phyloP scores from a whole-genome alignment of 2,888 invertebrate genomes.

The Anoplius nigerrimus region DNA sequence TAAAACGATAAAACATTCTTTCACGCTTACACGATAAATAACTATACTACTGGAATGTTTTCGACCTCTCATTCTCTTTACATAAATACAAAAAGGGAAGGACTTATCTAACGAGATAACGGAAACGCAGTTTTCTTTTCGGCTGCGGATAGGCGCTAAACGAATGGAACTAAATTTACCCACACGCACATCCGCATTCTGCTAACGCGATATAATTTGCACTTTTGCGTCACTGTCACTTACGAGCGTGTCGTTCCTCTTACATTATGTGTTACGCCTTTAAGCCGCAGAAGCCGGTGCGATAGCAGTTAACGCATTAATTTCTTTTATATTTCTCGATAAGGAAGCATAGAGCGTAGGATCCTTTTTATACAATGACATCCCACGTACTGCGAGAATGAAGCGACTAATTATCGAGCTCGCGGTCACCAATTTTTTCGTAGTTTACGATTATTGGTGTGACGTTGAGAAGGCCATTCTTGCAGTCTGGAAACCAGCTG shows the following conservation, averaged over 20 bases:
- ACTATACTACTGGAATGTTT: constrained; percentile 60
- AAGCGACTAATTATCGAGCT: no score
- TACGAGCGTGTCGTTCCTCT: neutral
- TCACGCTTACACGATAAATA: constrained; percentile 33
- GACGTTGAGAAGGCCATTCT: no score
- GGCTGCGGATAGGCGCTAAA: constrained; percentile 40
- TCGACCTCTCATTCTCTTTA: constrained; percentile 33
- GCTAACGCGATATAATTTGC: neutral
- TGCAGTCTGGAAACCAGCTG: no score
- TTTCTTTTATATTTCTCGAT: constrained; percentile 13
- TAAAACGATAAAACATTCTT: constrained; percentile 23
- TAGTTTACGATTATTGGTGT: no score
- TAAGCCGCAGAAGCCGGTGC: constrained; percentile 34
- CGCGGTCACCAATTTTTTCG: no score
- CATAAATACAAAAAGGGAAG: constrained; percentile 55
- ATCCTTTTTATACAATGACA: neutral
- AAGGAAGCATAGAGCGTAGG: constrained; percentile 43
- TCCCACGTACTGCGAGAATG: no score
- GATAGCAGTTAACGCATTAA: constrained; percentile 10
- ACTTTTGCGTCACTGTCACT: neutral
- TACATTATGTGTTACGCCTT: neutral
- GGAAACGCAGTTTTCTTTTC: constrained; percentile 57
- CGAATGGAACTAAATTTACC: constrained; percentile 5
- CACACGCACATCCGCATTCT: neutral
- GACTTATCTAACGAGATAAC: constrained; percentile 45